A percentile compares a stretch with the other conserved stretches of the same genome.
Evolutionary conservation across 2,797 vertebrate species (phyloP).

Genomic region (Glyptemys insculpta): DNA sequence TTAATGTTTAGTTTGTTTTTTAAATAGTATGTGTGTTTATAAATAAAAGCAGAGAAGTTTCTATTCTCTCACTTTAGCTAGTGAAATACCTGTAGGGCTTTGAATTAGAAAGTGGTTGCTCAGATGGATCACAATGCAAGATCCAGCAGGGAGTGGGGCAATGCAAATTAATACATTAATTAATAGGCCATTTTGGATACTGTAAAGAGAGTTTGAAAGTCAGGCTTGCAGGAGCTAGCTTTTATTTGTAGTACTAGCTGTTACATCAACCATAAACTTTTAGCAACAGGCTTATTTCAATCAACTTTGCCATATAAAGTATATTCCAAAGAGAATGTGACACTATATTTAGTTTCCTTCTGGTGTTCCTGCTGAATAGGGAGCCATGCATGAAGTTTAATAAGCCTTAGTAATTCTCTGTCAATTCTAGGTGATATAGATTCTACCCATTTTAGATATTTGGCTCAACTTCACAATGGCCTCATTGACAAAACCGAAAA

Average conservation of each 20-base stretch:
- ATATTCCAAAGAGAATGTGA: neutral
- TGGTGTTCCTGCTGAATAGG: neutral
- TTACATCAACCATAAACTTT: neutral
- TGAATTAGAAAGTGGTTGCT: neutral
- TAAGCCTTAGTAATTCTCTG: constrained; percentile 32
- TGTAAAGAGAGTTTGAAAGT: neutral
- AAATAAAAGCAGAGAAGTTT: neutral
- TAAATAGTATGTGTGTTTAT: neutral
- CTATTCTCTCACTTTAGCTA: neutral
- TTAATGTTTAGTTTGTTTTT: neutral
- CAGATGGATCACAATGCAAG: neutral
- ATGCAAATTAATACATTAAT: neutral
- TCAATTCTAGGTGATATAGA: neutral
- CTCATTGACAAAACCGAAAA: constrained; percentile 29
- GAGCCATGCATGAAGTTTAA: constrained; percentile 22
- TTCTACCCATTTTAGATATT: constrained; percentile 15
- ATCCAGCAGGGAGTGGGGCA: neutral
- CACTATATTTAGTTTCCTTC: constrained; percentile 1
- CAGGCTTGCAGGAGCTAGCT: neutral
- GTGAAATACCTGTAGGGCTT: neutral
- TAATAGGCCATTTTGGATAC: neutral
- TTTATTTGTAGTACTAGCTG: neutral
- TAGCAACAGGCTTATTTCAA: neutral
- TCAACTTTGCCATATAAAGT: neutral
- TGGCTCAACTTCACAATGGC: neutral